Evolutionary conservation across 2,888 invertebrate genomes (phyloP), one percentile per base, ranked within the genome.

Genomic region (Octonoba sinensis): DNA sequence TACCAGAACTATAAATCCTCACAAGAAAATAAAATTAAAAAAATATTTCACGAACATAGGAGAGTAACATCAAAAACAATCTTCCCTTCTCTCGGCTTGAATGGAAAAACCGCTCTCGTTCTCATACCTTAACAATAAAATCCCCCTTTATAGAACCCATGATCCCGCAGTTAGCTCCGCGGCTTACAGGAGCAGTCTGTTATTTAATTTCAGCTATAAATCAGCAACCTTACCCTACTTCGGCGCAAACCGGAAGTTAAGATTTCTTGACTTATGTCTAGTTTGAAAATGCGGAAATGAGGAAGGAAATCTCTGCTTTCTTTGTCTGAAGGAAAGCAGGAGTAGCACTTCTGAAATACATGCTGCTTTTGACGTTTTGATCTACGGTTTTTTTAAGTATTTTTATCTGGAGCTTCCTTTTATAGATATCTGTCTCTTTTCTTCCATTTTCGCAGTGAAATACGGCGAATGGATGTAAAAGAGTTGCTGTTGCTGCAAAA

Each of bases 401-500:
- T 54, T 51, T n/a, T 51, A 24, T 62, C 64, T 49, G 16, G 15
- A 13, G 20, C 22, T 15, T 22, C 24, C 49, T 20, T 64, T 71
- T 46, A 62, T 51, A 62, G n/a, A 18, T 51, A 62, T 72, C 49
- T 8, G 47, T 18, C 12, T 47, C 54, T 62, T 60, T 49, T n/a
- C 51, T 72, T 20, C 13, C 3, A 49, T 54, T 27, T 22, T 22
- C n/a, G 20, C 8, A 49, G 20, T 72, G 72, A 72, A 64, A 72
- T 72, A 62, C 51, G 70, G 49, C 47, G 57, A 44, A 44, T 51
- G 51, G 51, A 44, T 27, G 72, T 62, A 62, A 72, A 72, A 18
- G 62, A 49, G 49, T 71, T 71, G 71, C 71, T 71, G 71, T 60
- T 60, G 49, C 60, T 47, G 71, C 71, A 71, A 71, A 71, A 72